phyloP scores from a whole-genome alignment of 2,113 vertebrate species.

The Peromyscus maniculatus region DNA sequence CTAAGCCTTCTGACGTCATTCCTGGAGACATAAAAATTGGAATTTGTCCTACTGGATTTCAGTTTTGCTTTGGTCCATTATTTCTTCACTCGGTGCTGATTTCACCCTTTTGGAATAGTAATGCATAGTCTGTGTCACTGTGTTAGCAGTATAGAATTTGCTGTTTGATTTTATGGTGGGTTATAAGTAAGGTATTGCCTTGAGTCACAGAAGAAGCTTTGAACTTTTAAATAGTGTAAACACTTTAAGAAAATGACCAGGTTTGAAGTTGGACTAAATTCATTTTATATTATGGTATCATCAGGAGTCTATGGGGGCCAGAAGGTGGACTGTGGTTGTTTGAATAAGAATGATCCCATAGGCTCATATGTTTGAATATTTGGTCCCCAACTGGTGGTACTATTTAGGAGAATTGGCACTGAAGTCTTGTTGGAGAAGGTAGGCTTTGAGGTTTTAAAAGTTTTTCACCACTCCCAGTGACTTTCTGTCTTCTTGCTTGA shows the following conservation, averaged over 20 bases:
- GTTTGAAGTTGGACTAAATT: not conserved
- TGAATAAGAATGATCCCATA: not conserved
- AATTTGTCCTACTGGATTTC: not conserved
- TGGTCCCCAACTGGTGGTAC: not conserved
- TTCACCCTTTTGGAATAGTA: not conserved
- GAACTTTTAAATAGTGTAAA: not conserved
- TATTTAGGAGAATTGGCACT: not conserved
- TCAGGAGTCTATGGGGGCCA: not conserved
- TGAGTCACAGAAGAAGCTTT: not conserved
- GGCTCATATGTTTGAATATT: not conserved
- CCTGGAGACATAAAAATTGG: not conserved
- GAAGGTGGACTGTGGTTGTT: not conserved
- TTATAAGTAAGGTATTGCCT: not conserved
- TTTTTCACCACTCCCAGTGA: not conserved
- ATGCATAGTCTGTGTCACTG: not conserved
- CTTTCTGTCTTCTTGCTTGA: not conserved
- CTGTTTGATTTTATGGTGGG: too few relatives aligned
- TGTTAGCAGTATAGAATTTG: too few relatives aligned
- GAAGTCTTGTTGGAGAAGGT: not conserved
- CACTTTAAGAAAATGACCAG: not conserved
- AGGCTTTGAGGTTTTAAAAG: too few relatives aligned
- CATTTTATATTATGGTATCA: not conserved
- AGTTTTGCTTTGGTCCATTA: not conserved
- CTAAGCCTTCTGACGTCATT: not conserved
- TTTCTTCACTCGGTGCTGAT: not conserved